A percentile compares a stretch with the other conserved stretches of the same genome.
These are phyloP conservation scores for Nematostella vectensis DNA, from an alignment of 92 coral and sea anemone species.

Conservation along the genomic window DNA sequence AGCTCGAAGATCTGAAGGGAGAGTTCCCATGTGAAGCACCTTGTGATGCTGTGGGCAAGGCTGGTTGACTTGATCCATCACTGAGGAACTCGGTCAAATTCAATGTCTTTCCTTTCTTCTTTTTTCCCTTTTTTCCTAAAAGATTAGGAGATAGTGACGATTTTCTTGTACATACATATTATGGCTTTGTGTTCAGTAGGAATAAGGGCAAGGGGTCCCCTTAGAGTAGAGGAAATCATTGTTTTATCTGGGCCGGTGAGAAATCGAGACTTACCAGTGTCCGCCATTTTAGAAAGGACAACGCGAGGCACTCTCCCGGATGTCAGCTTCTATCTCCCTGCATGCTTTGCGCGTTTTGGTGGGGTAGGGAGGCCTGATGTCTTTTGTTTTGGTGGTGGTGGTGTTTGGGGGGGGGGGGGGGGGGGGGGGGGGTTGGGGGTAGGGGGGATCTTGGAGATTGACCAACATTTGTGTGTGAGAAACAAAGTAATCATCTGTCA, in stretches of 20 bases:
- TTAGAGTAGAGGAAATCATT: no score
- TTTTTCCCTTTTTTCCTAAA: slow-evolving; percentile 82
- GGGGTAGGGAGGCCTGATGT: no score
- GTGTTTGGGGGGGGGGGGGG: no score
- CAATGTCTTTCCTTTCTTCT: slow-evolving; percentile 85
- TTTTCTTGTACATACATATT: no score
- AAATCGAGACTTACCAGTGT: slow-evolving; percentile 96
- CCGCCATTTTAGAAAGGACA: slow-evolving; percentile 99
- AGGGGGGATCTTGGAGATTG: no score
- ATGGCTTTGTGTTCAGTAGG: no score
- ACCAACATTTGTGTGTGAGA: no score
- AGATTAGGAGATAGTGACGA: slow-evolving; percentile 11
- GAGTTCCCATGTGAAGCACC: slow-evolving; percentile 31
- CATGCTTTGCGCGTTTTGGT: slow-evolving; percentile 16
- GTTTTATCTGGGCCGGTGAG: no score
- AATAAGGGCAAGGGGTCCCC: no score
- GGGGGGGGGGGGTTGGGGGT: no score
- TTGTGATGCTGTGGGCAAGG: slow-evolving; percentile 50
- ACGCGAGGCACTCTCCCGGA: slow-evolving; percentile 71
- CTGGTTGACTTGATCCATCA: slow-evolving; percentile 48
- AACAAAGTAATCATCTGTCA: no score
- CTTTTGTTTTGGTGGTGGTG: no score
- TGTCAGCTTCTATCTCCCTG: slow-evolving; percentile 19
- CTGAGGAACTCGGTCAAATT: slow-evolving; percentile 77
- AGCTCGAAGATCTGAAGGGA: slow-evolving; percentile 63